Evolutionary conservation across 1,140 invertebrate genomes (phyloP).

Genomic region (Micrasema longulum): DNA sequence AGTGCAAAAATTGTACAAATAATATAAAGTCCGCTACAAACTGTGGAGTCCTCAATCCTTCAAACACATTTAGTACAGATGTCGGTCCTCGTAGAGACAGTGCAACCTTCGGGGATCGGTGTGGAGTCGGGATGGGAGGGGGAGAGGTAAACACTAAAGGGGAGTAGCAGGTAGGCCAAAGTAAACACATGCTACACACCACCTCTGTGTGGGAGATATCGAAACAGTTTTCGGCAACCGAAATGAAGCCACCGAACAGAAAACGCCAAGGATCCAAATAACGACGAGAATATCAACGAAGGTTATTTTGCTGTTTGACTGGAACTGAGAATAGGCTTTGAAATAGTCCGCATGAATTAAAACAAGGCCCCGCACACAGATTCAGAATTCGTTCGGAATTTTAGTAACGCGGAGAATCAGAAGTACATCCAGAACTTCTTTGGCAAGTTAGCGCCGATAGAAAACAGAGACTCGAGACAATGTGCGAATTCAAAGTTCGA

Average conservation of each 20-base stretch:
- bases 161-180: slow-evolving; percentile 20
- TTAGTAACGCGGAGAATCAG: background rate
- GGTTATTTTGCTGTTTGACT: background rate
- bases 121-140: slow-evolving; percentile 3
- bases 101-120: background rate
- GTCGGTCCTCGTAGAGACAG: background rate
- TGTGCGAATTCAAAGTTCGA: too few species aligned
- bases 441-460: background rate
- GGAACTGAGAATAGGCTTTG: background rate
- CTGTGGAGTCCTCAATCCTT: too few species aligned
- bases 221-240: background rate
- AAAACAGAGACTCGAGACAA: too few species aligned
- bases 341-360: background rate
- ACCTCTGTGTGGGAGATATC: slow-evolving; percentile 15
- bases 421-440: slow-evolving; percentile 4
- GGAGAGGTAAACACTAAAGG: background rate
- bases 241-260: slow-evolving; percentile 3
- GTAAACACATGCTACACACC: slow-evolving; percentile 18
- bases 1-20: too few species aligned
- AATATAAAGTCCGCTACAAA: too few species aligned
- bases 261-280: background rate
- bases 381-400: background rate
- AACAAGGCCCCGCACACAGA: slow-evolving; percentile 18
- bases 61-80: background rate
- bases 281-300: too few species aligned